Evolutionary conservation across 2,113 vertebrate species (phyloP), one percentile per base, ranked within the genome.

Genomic region (Tachysurus fulvidraco): DNA sequence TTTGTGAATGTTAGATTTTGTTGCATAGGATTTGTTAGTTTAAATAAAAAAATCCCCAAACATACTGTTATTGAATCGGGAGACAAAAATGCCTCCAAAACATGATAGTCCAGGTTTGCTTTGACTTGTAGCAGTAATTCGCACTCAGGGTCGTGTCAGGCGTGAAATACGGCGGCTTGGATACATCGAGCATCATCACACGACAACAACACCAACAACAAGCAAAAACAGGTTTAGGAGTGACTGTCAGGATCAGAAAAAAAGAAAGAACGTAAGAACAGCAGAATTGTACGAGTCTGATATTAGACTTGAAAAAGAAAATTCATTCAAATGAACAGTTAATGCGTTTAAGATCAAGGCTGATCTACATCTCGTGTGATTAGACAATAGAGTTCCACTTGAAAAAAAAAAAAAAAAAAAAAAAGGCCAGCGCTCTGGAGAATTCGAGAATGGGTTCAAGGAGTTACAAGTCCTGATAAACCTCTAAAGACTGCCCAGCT

Each of bases 401-500:
- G n/a, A n/a, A n/a, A n/a, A n/a, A n/a, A n/a, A n/a, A n/a, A n/a
- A n/a, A n/a, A n/a, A n/a, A n/a, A 7, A 50, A 50, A 50, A 28
- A 79, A 85, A 69, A 52, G 84, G 60, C 21, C 46, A 30, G 65
- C 57, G 69, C 54, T 57, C 30, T 60, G 83, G 54, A 74, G 60
- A 6, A 59, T 44, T 21, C 11, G 6, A 23, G 12, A 60, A 60
- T 2, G 30, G 21, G 60, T 14, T 50, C 81, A 83, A 30, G 13
- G 13, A 65, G 41, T 36, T 52, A 59, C 36, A 59, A 77, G 57
- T 76, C 73, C 71, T 77, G 54, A 41, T 19, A 3, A n/a, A 41
- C 64, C 64, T 79, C 77, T 86, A 80, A 86, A 81, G 65, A 80
- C 85, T 54, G n/a, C 79, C 78, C 83, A 74, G 30, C 67, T 79